phyloP scores from a whole-genome alignment of 2,888 invertebrate species.

The Synanthedon andrenaeformis region DNA sequence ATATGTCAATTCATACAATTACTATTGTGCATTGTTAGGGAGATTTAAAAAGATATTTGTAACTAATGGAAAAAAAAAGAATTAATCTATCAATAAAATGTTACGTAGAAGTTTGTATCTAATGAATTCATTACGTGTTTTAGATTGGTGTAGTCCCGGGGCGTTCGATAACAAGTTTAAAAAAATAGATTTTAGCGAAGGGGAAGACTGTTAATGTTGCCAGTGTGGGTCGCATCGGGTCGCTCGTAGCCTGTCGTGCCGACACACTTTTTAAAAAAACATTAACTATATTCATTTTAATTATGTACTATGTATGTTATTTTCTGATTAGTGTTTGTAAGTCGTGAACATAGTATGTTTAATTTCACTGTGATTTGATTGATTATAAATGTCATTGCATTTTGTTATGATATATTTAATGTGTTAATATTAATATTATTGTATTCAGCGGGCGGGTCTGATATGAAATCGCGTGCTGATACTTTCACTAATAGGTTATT shows the following conservation, averaged over 20 bases:
- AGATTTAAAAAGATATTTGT: slow-evolving; percentile 53
- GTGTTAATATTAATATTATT: slow-evolving; percentile 18
- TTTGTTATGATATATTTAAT: slow-evolving; percentile 32
- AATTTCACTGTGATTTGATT: slow-evolving; percentile 65
- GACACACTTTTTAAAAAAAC: neutral
- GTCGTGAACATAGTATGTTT: slow-evolving; percentile 59
- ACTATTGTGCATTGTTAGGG: slow-evolving; percentile 63
- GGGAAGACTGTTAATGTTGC: slow-evolving; percentile 9
- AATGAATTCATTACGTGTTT: slow-evolving; percentile 36
- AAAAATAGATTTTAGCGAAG: neutral
- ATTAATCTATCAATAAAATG: slow-evolving; percentile 39
- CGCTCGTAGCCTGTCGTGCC: neutral
- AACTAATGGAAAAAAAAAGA: slow-evolving; percentile 34
- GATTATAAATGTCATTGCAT: slow-evolving; percentile 51
- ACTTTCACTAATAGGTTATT: neutral
- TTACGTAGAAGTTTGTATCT: slow-evolving; percentile 60
- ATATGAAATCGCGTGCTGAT: neutral
- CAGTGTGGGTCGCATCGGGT: neutral
- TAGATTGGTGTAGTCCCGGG: slow-evolving; percentile 23
- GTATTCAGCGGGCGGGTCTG: neutral
- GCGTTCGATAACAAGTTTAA: neutral
- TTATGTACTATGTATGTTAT: slow-evolving; percentile 41
- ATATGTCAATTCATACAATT: slow-evolving; percentile 68
- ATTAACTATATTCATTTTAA: slow-evolving; percentile 13
- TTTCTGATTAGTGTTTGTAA: slow-evolving; percentile 57